phyloP scores from a whole-genome alignment of 2,888 invertebrate genomes.

The Tenthredo distinguenda region DNA sequence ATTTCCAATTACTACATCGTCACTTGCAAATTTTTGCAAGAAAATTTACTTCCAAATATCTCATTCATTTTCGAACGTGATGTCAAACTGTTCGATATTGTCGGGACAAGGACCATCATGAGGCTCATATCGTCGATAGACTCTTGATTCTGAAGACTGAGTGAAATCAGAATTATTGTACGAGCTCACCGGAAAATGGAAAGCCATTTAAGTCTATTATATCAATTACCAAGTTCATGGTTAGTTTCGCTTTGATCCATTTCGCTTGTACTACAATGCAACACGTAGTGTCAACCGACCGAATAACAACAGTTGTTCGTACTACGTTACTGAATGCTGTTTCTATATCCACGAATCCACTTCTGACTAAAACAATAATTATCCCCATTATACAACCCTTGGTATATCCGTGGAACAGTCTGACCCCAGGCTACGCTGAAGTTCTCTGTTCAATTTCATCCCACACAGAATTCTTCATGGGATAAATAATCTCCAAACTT shows the following conservation, averaged over 20 bases:
- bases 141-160: not conserved
- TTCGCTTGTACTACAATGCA: not conserved
- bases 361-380: not conserved
- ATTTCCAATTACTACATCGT: not conserved
- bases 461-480: not conserved
- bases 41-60: not conserved
- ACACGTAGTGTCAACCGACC: not conserved
- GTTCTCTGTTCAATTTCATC: not conserved
- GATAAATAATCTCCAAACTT: not conserved
- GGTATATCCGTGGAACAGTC: not conserved
- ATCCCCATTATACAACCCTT: not conserved
- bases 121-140: not conserved
- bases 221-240: not conserved
- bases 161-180: not conserved
- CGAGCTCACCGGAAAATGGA: not conserved
- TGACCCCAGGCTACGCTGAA: not conserved
- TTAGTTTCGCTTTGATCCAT: constrained; percentile 2
- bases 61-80: not conserved
- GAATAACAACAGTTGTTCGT: not conserved
- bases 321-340: not conserved
- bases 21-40: not conserved
- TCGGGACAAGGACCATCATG: not conserved
- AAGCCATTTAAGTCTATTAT: not conserved
- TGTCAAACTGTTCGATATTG: not conserved
- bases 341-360: not conserved